phyloP scores from a whole-genome alignment of 2,888 invertebrate genomes.

The Selenia dentaria region DNA sequence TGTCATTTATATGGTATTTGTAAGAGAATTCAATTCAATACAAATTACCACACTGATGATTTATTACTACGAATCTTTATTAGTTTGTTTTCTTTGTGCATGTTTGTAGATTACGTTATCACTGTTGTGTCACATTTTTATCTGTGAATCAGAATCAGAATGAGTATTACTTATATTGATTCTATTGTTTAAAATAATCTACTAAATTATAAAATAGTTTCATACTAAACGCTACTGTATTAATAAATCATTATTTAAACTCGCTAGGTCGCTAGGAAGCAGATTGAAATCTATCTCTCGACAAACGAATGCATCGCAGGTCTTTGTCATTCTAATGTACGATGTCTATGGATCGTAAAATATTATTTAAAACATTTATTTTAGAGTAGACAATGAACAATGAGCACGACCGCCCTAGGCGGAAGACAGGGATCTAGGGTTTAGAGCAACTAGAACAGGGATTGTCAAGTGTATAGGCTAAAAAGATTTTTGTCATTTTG shows the following conservation, averaged over 20 bases:
- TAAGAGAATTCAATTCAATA: constrained; percentile 18
- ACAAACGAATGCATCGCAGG: constrained; percentile 15
- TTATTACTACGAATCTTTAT: constrained; percentile 9
- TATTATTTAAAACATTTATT: constrained; percentile 51
- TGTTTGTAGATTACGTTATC: constrained; percentile 6
- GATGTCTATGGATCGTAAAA: constrained; percentile 43
- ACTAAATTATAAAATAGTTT: too few species aligned
- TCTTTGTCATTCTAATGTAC: constrained; percentile 40
- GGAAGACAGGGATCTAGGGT: constrained; percentile 46
- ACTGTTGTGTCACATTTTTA: too few species aligned
- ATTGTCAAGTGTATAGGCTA: neutral
- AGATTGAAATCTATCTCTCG: constrained; percentile 20
- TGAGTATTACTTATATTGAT: too few species aligned
- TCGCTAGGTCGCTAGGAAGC: constrained; percentile 16
- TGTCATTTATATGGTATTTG: constrained; percentile 11
- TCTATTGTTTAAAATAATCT: too few species aligned
- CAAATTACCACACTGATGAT: constrained; percentile 17
- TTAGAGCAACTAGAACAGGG: constrained; percentile 15
- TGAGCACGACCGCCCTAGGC: constrained; percentile 63
- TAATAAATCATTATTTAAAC: constrained; percentile 16
- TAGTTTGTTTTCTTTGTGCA: constrained; percentile 16
- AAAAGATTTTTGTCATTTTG: too few species aligned
- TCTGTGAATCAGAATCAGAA: too few species aligned
- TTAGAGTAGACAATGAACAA: constrained; percentile 70
- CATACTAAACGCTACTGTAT: constrained; percentile 3